Evolutionary conservation across 2,888 invertebrate genomes (phyloP), one percentile per base, ranked within the genome.

Genomic region (Cryptus viduatorius): DNA sequence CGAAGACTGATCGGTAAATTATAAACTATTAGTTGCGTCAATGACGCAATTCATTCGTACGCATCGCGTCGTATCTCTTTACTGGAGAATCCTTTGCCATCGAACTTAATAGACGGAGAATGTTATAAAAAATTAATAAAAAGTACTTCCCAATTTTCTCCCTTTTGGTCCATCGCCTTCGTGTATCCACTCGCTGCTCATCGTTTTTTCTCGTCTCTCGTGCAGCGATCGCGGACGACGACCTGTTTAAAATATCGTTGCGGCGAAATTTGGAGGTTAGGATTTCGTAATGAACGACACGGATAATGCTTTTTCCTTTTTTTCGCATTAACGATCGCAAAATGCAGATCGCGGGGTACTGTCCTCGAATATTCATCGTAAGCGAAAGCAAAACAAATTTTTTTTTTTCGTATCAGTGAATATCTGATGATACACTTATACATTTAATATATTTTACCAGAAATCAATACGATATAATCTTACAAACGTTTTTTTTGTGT

Each of bases 381-480:
- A 64, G 14, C 7, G 16, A 71, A 71, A 12, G 12, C 10, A 37
- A 53, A 53, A 71, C 59, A 42, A 72, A 10, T 24, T 16, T 24
- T 53, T 19, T 24, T 80, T 72, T 53, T 31, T 78, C 69, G 80
- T 81, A 84, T 75, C 79, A 82, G 84, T 75, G 84, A 24, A 86
- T 83, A 75, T 84, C 80, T 71, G 78, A 81, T 73, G 78, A 89
- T 89, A 89, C 88, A 89, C 88, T 87, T 88, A 87, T 88, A 86
- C 88, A 89, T 91, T 89, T 90, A 90, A 90, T 90, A 90, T 88
- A 87, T 87, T 87, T 83, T 88, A 87, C 88, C 86, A 86, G 87
- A 88, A 90, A 89, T 89, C 87, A 89, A 88, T 88, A 86, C 87
- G 88, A 88, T 89, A 90, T 90, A 90, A 90, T 89, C 89, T 91